Conservation (phyloP, 2,797 vertebrate genomes). For the Gila robusta region DNA sequence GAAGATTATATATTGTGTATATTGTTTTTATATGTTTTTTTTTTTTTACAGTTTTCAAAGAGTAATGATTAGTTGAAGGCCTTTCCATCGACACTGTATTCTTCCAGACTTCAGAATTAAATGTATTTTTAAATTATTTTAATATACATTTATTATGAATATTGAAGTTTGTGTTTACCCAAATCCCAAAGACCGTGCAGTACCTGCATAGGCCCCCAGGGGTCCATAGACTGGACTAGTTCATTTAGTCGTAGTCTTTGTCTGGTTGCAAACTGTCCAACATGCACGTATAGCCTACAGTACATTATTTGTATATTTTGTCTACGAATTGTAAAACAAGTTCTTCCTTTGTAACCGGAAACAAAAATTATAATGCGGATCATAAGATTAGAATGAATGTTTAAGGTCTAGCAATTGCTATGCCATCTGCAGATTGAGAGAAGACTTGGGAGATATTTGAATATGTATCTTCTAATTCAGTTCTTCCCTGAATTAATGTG, state of each 20-base stretch:
- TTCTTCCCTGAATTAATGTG: slow-evolving; percentile 19
- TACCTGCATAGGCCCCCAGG: background rate
- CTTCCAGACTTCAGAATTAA: background rate
- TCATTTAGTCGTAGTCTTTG: background rate
- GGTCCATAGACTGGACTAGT: background rate
- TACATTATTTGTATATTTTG: too few species aligned
- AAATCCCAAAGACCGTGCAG: background rate
- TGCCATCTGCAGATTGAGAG: background rate
- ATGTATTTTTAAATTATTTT: background rate
- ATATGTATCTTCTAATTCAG: slow-evolving; percentile 20
- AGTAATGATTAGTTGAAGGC: background rate
- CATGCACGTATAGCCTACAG: background rate
- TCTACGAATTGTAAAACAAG: background rate
- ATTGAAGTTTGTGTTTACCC: background rate
- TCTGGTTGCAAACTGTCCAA: background rate
- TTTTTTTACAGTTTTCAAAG: background rate
- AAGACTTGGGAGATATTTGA: background rate
- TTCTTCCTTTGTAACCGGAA: background rate
- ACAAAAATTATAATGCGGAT: background rate
- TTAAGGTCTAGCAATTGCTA: background rate
- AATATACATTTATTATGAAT: background rate
- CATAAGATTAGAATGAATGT: background rate
- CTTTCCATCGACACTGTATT: background rate
- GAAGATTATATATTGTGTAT: background rate
- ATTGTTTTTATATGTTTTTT: too few species aligned